Conservation (phyloP, 2,113 vertebrate genomes). For the Xerus inauris region DNA sequence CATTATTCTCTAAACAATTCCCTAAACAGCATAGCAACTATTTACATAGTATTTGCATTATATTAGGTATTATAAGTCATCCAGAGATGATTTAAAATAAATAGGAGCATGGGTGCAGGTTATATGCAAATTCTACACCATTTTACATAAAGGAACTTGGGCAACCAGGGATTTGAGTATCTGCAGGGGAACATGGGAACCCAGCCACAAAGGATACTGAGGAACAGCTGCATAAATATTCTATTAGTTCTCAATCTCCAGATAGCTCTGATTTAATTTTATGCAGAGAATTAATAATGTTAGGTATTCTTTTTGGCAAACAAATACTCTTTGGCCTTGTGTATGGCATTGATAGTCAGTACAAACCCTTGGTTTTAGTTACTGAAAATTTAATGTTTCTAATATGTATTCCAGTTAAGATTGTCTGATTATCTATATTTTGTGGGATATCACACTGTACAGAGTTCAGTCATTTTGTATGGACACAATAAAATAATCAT, state of each 20-base stretch:
- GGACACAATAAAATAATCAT: neutral
- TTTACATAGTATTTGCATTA: neutral
- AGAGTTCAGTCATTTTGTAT: neutral
- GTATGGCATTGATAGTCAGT: neutral
- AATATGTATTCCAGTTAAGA: neutral
- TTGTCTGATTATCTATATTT: neutral
- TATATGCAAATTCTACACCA: neutral
- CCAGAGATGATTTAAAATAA: neutral
- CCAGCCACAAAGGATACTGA: neutral
- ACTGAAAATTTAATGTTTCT: neutral
- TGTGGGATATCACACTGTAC: neutral
- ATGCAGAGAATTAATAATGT: neutral
- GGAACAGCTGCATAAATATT: neutral
- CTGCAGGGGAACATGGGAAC: neutral
- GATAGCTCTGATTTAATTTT: neutral
- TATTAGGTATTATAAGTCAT: neutral
- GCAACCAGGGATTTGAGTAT: neutral
- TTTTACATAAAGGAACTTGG: neutral
- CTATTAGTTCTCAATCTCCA: neutral
- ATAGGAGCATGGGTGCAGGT: neutral
- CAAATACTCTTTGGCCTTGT: neutral
- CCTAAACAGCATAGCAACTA: neutral
- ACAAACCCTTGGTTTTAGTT: neutral
- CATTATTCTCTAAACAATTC: neutral
- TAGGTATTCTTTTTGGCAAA: neutral